phyloP scores from a whole-genome alignment of 2,888 invertebrate species.

The Hypomecis atomaria region DNA sequence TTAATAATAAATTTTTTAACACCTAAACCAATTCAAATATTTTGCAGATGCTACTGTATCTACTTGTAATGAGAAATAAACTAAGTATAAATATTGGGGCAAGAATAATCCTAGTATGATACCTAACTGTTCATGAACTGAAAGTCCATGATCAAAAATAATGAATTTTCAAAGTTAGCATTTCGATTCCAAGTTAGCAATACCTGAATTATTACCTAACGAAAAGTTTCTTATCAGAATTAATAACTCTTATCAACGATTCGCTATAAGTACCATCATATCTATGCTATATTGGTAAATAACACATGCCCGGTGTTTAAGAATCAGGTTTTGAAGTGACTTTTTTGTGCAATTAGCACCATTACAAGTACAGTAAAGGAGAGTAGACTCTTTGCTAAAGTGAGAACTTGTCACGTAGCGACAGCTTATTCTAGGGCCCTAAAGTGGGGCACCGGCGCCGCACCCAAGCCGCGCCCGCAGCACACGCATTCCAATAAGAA shows the following conservation, averaged over 20 bases:
- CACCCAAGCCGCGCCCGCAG: conserved; percentile 58
- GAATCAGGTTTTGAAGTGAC: not conserved
- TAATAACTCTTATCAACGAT: conserved; percentile 1
- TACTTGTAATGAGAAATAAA: too few species aligned
- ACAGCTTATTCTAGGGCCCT: conserved; percentile 38
- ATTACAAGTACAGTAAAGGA: not conserved
- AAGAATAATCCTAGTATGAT: too few species aligned
- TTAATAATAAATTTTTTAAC: too few species aligned
- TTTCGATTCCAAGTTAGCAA: not conserved
- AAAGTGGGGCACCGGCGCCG: conserved; percentile 77
- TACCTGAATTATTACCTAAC: not conserved
- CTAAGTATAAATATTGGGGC: too few species aligned
- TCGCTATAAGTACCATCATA: not conserved
- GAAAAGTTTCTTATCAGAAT: conserved; percentile 3
- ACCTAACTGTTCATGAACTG: not conserved
- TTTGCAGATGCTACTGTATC: too few species aligned
- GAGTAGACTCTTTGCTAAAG: not conserved
- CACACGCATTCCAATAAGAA: conserved; percentile 56
- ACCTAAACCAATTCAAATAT: too few species aligned
- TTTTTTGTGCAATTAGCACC: not conserved
- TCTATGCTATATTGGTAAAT: not conserved
- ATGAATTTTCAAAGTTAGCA: not conserved
- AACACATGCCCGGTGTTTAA: not conserved
- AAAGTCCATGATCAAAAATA: too few species aligned
- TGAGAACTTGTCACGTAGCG: conserved; percentile 37